Base-by-base conservation (phyloP, 1,140 invertebrate species). In the Drosophila tropicalis region DNA sequence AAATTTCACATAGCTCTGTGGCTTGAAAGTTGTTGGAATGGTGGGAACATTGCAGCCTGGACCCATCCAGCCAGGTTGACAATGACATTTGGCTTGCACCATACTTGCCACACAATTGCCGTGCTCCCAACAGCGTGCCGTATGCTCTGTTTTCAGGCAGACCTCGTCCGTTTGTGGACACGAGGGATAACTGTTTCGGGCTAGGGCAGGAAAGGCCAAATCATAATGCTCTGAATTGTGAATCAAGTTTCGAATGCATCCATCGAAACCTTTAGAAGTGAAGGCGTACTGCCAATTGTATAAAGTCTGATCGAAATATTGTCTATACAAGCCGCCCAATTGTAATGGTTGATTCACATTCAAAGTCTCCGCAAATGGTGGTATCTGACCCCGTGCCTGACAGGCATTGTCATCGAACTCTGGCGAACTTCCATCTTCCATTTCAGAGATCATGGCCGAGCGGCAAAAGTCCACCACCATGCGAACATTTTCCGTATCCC, bases 221-320 rank as follows among this genome's bases (percentile, higher is more conserved):
- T 96, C 95, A 80, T 95, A 93, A 74, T 95, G 94, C 90, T 94
- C 93, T 71, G 95, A 95, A 81, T 96, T 96, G 82, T 95, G 95
- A 40, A 95, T 92, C 2, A 96, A 90, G 76, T 96, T 95, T 63
- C 94, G 93, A 39, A 96, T 94, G 91, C 95, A 96, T 3, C 95
- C 95, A 73, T 94, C 93, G 83, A 96, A 96, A 1, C 92, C 93
- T 75, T 93, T 92, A 5, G 92, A 94, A 60, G 91, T 91, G 22
- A 94, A 94, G 19, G 94, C 93, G 63, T 93, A 92, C 60, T 91
- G 90, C 93, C 92, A 94, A 10, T 92, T 89, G 63, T 94, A 94
- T 12, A 93, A 91, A 1, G 92, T 91, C 25, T 93, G 93, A 79
- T 94, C 94, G 36, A 93, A 93, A 32, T 93, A 92, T 57, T 94